phyloP scores from a whole-genome alignment of 1,140 invertebrate species.

The Littorina saxatilis region DNA sequence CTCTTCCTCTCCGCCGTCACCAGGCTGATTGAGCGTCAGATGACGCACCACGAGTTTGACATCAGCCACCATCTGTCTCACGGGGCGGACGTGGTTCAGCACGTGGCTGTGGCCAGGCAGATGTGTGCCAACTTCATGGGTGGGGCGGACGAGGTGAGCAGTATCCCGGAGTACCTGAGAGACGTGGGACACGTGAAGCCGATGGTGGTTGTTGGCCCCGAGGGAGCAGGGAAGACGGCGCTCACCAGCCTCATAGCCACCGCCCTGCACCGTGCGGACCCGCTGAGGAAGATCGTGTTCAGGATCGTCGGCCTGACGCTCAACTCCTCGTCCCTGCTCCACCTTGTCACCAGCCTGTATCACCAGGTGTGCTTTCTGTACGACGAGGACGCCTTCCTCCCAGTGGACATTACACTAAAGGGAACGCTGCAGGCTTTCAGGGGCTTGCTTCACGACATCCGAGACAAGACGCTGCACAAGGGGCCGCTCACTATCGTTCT shows the following conservation, averaged over 20 bases:
- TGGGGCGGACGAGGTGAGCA: background rate
- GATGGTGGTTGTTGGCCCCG: conserved; percentile 34
- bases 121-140: background rate
- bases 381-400: conserved; percentile 24
- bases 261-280: conserved; percentile 14
- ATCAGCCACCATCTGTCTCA: conserved; percentile 40
- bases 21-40: conserved; percentile 37
- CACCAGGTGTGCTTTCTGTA: conserved; percentile 45
- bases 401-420: conserved; percentile 25
- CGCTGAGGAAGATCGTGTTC: conserved; percentile 38
- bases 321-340: conserved; percentile 40
- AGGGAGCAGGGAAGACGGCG: conserved; percentile 43
- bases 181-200: background rate
- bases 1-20: conserved; percentile 39
- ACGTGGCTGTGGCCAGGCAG: conserved; percentile 33
- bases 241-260: conserved; percentile 39
- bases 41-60: conserved; percentile 40
- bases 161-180: conserved; percentile 24
- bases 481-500: conserved; percentile 42
- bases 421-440: conserved; percentile 38
- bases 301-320: conserved; percentile 41
- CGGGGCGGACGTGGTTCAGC: conserved; percentile 42
- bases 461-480: conserved; percentile 18
- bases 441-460: conserved; percentile 20
- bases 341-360: conserved; percentile 41